Base-by-base conservation (phyloP, 2,113 vertebrate genomes). In the Butorides virescens region DNA sequence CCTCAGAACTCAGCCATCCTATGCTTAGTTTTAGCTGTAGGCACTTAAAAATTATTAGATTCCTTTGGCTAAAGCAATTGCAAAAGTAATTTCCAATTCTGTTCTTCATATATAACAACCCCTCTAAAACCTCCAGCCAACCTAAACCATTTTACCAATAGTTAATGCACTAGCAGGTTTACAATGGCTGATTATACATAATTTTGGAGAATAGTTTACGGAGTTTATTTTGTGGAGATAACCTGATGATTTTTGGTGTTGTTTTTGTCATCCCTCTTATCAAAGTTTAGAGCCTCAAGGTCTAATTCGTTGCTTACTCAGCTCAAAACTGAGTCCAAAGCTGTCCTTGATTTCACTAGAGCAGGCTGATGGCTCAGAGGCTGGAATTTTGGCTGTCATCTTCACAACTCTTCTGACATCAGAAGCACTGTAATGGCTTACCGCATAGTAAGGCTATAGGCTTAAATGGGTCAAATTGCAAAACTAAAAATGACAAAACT, bases 261-360 rank as follows among this genome's bases (percentile, higher is more conserved):
- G 78, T 25, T 90, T 86, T 91, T 92, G 30, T 78, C 36, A 87
- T 63, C 53, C 12, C 14, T 75, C 52, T 86, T 86, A 86, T 47
- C 76, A 81, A 46, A 63, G n/a, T 84, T 71, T 93, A 84, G 83
- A 89, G 46, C 56, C 34, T 83, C 36, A 86, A 61, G n/a, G 56
- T 77, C 61, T 88, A 67, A 61, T 75, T 71, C 56, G 74, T 88
- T 81, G 37, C 79, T 95, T 96, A 73, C 86, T 84, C 55, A 86
- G 42, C 42, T 96, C 65, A 78, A 75, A 92, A 67, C n/a, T 25
- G 32, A 67, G 25, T 56, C 34, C 61, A 85, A 88, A 92, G 36
- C 30, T 86, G 34, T 36, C 70, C 85, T 85, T 67, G 42, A 34
- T 79, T 96, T 86, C 39, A 42, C 5, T 53, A 47, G 36, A 63